Percentiles rank a stretch among this genome's conserved stretches.
Conservation (phyloP, 2,797 vertebrate genomes). For the Sebastes goodei region DNA sequence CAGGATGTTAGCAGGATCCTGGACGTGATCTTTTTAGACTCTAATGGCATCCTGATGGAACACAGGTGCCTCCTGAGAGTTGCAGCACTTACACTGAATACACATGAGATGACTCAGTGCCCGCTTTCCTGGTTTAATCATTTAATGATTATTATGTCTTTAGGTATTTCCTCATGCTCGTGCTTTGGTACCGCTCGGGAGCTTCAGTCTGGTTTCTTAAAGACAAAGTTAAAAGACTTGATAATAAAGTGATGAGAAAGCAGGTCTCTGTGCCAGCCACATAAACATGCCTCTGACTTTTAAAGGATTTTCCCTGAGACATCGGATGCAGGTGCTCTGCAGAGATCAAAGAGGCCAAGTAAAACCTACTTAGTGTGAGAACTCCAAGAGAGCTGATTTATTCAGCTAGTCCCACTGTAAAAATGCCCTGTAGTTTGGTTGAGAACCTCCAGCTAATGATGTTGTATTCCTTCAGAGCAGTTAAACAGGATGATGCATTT, state of each 20-base stretch:
- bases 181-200: slow-evolving; percentile 52
- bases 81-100: slow-evolving; percentile 50
- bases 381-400: slow-evolving; percentile 71
- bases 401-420: slow-evolving; percentile 69
- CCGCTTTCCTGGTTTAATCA: slow-evolving; percentile 71
- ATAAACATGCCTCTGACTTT: slow-evolving; percentile 76
- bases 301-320: slow-evolving; percentile 81
- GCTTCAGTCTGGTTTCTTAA: slow-evolving; percentile 44
- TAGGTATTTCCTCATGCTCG: slow-evolving; percentile 71
- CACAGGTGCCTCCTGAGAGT: slow-evolving; percentile 78
- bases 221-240: slow-evolving; percentile 62
- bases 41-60: slow-evolving; percentile 79
- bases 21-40: slow-evolving; percentile 72
- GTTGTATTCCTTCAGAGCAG: slow-evolving; percentile 28
- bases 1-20: slow-evolving; percentile 72
- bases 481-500: slow-evolving; percentile 41
- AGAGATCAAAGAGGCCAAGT: slow-evolving; percentile 78
- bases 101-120: slow-evolving; percentile 73
- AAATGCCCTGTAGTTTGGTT: slow-evolving; percentile 67
- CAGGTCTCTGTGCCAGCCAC: slow-evolving; percentile 69
- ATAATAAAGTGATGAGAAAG: slow-evolving; percentile 77
- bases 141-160: slow-evolving; percentile 81
- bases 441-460: slow-evolving; percentile 59
- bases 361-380: slow-evolving; percentile 68
- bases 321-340: slow-evolving; percentile 80